Percentiles rank a stretch among this genome's conserved stretches.
Evolutionary conservation across 1,140 invertebrate genomes (phyloP).

Genomic region (Anoplolepis gracilipes): DNA sequence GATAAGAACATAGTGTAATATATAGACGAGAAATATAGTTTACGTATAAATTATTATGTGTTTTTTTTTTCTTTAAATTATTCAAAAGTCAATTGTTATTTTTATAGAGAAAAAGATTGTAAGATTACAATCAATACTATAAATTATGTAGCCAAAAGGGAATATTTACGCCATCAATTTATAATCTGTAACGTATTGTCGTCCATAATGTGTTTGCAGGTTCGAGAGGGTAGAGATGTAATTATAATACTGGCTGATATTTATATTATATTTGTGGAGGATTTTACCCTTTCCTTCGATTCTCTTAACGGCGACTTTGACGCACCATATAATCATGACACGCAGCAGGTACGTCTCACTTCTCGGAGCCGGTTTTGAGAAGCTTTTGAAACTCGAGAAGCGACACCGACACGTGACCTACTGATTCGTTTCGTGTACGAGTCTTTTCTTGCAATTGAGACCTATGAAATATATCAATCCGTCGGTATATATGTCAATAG

Average conservation of each 20-base stretch:
- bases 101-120: too few relatives aligned
- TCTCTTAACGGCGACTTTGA: constrained; percentile 32
- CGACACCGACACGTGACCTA: constrained; percentile 54
- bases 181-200: not conserved
- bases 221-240: constrained; percentile 7
- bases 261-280: constrained; percentile 1
- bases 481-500: constrained; percentile 4
- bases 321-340: constrained; percentile 46
- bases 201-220: too few relatives aligned
- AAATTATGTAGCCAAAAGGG: not conserved
- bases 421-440: constrained; percentile 39
- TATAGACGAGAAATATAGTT: not conserved
- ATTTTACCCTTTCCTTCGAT: constrained; percentile 2
- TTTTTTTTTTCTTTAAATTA: too few relatives aligned
- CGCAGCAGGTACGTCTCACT: constrained; percentile 57
- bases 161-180: not conserved
- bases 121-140: too few relatives aligned
- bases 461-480: not conserved
- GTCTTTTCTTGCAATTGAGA: constrained; percentile 45
- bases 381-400: constrained; percentile 57
- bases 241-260: not conserved
- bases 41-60: too few relatives aligned
- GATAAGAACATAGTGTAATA: not conserved
- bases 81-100: too few relatives aligned
- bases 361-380: constrained; percentile 41